These are phyloP conservation scores for Climacteris rufus DNA, from an alignment of 2,113 vertebrate genomes.

Conservation along the genomic window DNA sequence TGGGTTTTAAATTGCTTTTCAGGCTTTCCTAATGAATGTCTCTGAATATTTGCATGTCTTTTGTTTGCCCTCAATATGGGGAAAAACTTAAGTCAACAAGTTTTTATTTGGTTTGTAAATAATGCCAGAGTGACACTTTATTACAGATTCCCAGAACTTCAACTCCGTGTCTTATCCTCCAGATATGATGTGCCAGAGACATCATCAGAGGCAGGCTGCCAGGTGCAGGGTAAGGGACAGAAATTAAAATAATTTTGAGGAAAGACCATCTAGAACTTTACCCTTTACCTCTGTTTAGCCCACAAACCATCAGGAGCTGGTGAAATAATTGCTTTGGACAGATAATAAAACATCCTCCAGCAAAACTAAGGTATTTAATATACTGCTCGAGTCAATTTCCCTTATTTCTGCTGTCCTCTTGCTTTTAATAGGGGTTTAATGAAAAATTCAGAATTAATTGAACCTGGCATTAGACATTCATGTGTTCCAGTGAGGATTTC, in stretches of 20 bases:
- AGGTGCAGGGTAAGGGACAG: background rate
- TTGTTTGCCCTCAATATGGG: constrained; percentile 34
- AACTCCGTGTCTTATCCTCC: background rate
- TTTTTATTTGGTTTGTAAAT: constrained; percentile 49
- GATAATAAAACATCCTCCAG: constrained; percentile 49
- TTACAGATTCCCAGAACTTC: background rate
- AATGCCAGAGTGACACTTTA: background rate
- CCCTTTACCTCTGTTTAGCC: constrained; percentile 9
- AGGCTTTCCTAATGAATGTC: constrained; percentile 22
- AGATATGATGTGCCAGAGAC: background rate
- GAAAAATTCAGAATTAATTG: constrained; percentile 70
- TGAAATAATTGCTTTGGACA: constrained; percentile 51
- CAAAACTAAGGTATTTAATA: constrained; percentile 59
- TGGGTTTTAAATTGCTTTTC: constrained; percentile 30
- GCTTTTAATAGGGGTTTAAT: constrained; percentile 66
- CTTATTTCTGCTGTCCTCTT: constrained; percentile 52
- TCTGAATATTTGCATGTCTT: background rate
- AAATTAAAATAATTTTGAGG: background rate
- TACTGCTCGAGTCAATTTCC: constrained; percentile 39
- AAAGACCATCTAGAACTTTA: background rate
- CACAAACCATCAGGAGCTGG: background rate
- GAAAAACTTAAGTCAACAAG: constrained; percentile 15
- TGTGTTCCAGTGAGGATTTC: constrained; percentile 4
- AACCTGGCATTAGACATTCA: constrained; percentile 48
- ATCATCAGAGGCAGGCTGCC: background rate